Percentiles rank a stretch among this genome's conserved stretches.
Evolutionary conservation across 2,797 vertebrate species (phyloP).

Genomic region (Ambastaia sidthimunki): DNA sequence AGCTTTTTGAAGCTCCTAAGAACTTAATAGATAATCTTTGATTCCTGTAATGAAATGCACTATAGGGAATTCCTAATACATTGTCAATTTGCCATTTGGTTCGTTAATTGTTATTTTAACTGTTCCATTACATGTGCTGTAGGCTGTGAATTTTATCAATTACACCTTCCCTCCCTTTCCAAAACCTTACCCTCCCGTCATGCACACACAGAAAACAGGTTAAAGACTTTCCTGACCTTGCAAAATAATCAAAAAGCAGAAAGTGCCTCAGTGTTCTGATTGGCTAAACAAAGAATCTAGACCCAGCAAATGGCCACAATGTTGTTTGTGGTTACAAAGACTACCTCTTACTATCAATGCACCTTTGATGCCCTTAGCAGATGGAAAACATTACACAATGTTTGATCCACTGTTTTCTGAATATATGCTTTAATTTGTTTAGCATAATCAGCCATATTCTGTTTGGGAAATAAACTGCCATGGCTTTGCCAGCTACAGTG

Average conservation of each 20-base stretch:
- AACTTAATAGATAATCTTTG: no score
- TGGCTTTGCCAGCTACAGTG: not conserved
- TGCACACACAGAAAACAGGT: no score
- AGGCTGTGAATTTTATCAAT: no score
- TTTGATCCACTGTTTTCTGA: not conserved
- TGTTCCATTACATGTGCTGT: not conserved
- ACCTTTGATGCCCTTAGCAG: not conserved
- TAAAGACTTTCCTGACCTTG: no score
- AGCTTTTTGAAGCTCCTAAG: no score
- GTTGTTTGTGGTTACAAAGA: no score
- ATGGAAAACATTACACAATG: not conserved
- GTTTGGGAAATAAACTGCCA: not conserved
- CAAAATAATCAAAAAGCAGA: no score
- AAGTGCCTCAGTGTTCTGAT: no score
- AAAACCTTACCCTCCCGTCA: not conserved
- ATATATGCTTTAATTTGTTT: not conserved
- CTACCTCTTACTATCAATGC: no score
- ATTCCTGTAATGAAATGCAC: no score
- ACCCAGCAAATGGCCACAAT: no score
- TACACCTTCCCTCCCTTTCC: not conserved
- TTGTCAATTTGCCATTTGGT: not conserved
- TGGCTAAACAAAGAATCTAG: no score
- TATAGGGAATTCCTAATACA: not conserved
- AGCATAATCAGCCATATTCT: not conserved
- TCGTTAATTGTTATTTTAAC: not conserved